A percentile compares a stretch with the other conserved stretches of the same genome.
These are phyloP conservation scores for Conus ventricosus DNA, from an alignment of 1,140 invertebrate genomes.

Conservation along the genomic window DNA sequence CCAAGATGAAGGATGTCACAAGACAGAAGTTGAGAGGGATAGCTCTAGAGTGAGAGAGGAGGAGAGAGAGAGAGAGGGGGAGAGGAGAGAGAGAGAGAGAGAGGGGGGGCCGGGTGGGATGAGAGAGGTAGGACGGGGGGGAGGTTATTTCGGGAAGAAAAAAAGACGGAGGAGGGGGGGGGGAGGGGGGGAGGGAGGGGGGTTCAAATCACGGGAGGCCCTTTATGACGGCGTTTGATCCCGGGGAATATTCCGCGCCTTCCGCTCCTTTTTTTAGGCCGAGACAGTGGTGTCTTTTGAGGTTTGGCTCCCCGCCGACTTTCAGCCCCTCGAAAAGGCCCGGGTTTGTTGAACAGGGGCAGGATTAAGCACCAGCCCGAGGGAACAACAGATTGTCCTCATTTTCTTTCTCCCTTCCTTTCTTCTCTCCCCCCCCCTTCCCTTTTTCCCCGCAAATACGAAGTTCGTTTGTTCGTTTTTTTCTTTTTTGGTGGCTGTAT, in stretches of 20 bases:
- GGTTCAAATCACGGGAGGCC: not conserved
- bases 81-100: not conserved
- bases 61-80: not conserved
- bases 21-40: too few relatives aligned
- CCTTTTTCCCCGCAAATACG: not conserved
- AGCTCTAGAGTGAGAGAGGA: too few relatives aligned
- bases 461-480: not conserved
- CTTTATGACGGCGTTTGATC: not conserved
- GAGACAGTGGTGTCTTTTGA: too few relatives aligned
- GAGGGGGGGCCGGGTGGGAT: not conserved
- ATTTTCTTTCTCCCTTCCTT: not conserved
- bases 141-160: too few relatives aligned
- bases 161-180: too few relatives aligned
- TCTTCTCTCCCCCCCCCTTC: not conserved
- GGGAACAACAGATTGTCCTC: too few relatives aligned
- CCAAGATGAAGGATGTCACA: too few relatives aligned
- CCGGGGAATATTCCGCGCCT: not conserved
- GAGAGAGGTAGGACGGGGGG: not conserved
- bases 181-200: too few relatives aligned
- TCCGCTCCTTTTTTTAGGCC: not conserved
- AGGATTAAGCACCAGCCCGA: too few relatives aligned
- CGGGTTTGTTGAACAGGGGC: too few relatives aligned
- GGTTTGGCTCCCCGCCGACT: too few relatives aligned
- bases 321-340: too few relatives aligned
- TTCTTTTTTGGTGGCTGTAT: not conserved